These are phyloP conservation scores for Grantiella picta DNA, from an alignment of 2,113 vertebrate species.

Conservation along the genomic window DNA sequence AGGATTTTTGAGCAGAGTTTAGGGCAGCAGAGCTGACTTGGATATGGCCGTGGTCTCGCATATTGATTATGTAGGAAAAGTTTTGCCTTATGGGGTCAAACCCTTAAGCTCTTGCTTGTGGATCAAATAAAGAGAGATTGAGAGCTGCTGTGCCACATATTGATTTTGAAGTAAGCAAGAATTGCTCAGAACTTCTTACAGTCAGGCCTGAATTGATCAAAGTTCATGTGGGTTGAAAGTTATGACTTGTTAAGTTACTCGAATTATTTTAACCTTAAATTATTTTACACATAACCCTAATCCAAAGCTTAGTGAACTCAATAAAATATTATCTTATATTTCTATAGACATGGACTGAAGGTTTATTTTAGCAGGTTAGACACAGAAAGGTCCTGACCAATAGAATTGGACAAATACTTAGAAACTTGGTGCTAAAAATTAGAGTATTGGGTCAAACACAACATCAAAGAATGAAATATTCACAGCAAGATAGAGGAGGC, in stretches of 20 bases:
- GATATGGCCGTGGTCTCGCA: background rate
- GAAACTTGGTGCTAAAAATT: background rate
- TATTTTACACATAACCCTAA: background rate
- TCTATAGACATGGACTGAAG: background rate
- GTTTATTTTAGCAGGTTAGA: background rate
- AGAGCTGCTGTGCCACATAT: background rate
- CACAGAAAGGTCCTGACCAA: background rate
- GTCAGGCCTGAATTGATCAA: background rate
- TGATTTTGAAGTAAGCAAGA: conserved; percentile 1
- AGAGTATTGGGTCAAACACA: background rate
- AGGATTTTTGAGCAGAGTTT: background rate
- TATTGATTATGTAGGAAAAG: background rate
- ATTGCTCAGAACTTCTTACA: background rate
- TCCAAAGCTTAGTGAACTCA: background rate
- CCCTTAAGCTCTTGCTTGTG: conserved; percentile 1
- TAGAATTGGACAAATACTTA: background rate
- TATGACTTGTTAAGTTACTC: background rate
- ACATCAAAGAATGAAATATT: background rate
- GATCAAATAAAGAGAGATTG: conserved; percentile 19
- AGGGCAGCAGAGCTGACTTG: background rate
- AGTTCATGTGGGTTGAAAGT: background rate
- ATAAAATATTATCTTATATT: background rate
- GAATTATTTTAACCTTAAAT: background rate
- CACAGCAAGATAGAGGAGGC: background rate
- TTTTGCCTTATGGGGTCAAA: conserved; percentile 13